Evolutionary conservation across 2,888 invertebrate genomes (phyloP).

Genomic region (Taphrorychus bicolor): DNA sequence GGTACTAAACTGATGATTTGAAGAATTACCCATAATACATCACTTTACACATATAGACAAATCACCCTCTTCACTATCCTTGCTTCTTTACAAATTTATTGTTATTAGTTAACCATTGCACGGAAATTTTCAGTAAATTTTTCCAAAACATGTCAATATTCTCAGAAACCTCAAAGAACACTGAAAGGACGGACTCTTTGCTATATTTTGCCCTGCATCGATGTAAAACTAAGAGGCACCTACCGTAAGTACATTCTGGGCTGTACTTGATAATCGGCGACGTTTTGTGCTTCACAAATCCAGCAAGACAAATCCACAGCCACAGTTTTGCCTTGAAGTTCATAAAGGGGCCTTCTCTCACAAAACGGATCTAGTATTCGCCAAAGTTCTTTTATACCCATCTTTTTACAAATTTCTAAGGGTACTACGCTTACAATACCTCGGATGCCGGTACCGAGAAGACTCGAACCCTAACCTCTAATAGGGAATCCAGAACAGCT

Average conservation of each 20-base stretch:
- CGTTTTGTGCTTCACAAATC: slow-evolving; percentile 87
- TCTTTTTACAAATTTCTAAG: slow-evolving; percentile 54
- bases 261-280: slow-evolving; percentile 74
- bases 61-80: too few relatives aligned
- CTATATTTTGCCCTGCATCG: too few relatives aligned
- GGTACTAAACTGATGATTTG: too few relatives aligned
- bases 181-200: background rate
- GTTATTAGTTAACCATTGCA: too few relatives aligned
- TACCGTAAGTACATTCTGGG: slow-evolving; percentile 86
- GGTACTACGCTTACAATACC: background rate
- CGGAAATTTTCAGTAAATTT: too few relatives aligned
- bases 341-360: slow-evolving; percentile 77
- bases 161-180: too few relatives aligned
- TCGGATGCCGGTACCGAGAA: too few relatives aligned
- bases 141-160: too few relatives aligned
- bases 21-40: too few relatives aligned
- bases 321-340: slow-evolving; percentile 79
- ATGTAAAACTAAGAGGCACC: background rate
- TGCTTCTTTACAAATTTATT: background rate
- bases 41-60: too few relatives aligned
- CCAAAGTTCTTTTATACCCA: slow-evolving; percentile 94
- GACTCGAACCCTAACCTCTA: too few relatives aligned
- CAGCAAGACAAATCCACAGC: slow-evolving; percentile 92
- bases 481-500: too few relatives aligned
- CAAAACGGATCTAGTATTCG: slow-evolving; percentile 77